Evolutionary conservation across 2,888 invertebrate genomes (phyloP).

Genomic region (Sipha maydis): DNA sequence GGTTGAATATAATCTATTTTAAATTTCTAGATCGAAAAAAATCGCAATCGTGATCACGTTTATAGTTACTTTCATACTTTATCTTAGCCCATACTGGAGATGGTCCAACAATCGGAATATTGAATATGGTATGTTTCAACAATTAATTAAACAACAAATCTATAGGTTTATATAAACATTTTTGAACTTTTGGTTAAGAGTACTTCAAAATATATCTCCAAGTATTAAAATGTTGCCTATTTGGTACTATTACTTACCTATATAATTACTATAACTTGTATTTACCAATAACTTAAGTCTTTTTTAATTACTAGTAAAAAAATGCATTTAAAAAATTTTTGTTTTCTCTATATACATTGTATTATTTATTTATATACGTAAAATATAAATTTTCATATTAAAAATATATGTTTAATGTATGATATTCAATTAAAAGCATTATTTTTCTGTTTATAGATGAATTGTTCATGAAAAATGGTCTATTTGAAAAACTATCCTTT

Average conservation of each 20-base stretch:
- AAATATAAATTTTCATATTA: no score
- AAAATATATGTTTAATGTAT: background rate
- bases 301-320: no score
- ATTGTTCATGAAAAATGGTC: constrained; percentile 45
- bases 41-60: constrained; percentile 26
- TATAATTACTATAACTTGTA: no score
- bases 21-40: constrained; percentile 51
- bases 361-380: no score
- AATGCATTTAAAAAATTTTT: no score
- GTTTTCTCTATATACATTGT: no score
- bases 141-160: background rate
- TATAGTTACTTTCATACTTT: constrained; percentile 5
- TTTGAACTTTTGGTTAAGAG: no score
- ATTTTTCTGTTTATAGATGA: constrained; percentile 21
- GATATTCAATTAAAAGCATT: background rate
- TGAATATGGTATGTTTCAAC: constrained; percentile 33
- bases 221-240: no score
- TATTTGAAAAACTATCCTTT: constrained; percentile 47
- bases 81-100: constrained; percentile 43
- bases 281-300: no score
- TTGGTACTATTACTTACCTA: no score
- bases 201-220: no score
- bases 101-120: background rate
- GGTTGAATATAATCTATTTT: background rate
- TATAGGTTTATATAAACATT: no score